Evolutionary conservation across 2,888 invertebrate species (phyloP).

Genomic region (Tupiocoris notatus): DNA sequence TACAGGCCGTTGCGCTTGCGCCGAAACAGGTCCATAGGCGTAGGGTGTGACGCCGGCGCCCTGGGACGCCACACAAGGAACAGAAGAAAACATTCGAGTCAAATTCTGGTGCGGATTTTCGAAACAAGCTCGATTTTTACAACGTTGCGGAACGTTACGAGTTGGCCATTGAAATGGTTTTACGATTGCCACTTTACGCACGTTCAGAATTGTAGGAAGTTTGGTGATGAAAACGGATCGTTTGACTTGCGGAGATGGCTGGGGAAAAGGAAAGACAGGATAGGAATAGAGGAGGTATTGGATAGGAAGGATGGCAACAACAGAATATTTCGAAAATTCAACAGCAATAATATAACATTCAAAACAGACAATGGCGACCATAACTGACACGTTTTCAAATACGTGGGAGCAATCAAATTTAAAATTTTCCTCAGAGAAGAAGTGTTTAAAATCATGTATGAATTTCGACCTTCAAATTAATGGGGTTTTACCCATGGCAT

Average conservation of each 20-base stretch:
- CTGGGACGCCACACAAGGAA: constrained; percentile 21
- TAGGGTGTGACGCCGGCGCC: constrained; percentile 52
- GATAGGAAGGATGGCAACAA: too few species aligned
- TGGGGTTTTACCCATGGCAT: too few species aligned
- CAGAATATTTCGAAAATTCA: too few species aligned
- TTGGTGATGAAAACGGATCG: background rate
- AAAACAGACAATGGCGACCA: too few species aligned
- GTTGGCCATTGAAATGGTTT: background rate
- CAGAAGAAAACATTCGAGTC: background rate
- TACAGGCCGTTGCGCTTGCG: constrained; percentile 55
- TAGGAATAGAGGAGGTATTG: too few species aligned
- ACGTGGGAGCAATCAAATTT: too few species aligned
- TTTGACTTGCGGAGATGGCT: background rate
- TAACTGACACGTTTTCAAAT: too few species aligned
- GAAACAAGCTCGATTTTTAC: background rate
- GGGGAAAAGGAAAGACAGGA: constrained; percentile 1
- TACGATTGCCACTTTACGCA: background rate
- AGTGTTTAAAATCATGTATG: too few species aligned
- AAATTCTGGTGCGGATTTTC: background rate
- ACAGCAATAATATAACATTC: too few species aligned
- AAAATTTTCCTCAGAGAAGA: too few species aligned
- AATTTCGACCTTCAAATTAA: too few species aligned
- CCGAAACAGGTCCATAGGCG: constrained; percentile 56
- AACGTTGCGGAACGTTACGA: background rate
- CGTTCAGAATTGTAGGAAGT: background rate